phyloP scores from a whole-genome alignment of 2,888 invertebrate species.

The Rhagonycha lutea region DNA sequence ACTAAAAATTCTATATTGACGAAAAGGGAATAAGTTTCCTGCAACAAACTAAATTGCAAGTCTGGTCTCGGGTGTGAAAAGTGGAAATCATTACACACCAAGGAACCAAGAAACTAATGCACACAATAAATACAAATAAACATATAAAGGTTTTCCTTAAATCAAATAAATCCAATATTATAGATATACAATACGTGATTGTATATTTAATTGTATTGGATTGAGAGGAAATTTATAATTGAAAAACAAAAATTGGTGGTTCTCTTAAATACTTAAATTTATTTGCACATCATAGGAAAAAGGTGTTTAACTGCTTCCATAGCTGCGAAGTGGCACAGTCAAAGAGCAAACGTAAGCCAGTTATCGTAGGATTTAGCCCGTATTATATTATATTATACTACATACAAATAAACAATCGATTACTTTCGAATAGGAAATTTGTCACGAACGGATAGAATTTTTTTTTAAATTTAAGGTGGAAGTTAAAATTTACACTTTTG shows the following conservation, averaged over 20 bases:
- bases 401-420: background rate
- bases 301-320: background rate
- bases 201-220: background rate
- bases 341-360: background rate
- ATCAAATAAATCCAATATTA: background rate
- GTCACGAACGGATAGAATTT: background rate
- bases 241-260: background rate
- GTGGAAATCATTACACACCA: background rate
- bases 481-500: background rate
- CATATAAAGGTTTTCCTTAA: background rate
- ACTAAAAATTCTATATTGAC: background rate
- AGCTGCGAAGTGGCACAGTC: no score
- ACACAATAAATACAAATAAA: constrained; percentile 1
- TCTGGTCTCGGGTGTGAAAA: background rate
- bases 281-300: background rate
- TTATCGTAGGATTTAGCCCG: background rate
- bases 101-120: constrained; percentile 1
- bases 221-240: background rate
- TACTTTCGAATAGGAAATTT: background rate
- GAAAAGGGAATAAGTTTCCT: background rate
- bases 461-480: background rate
- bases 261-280: background rate
- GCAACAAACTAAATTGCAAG: background rate
- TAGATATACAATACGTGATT: background rate
- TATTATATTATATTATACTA: background rate